Evolutionary conservation across 1,140 invertebrate species (phyloP), one percentile per base, ranked within the genome.

Genomic region (Tetramorium parvispinum): DNA sequence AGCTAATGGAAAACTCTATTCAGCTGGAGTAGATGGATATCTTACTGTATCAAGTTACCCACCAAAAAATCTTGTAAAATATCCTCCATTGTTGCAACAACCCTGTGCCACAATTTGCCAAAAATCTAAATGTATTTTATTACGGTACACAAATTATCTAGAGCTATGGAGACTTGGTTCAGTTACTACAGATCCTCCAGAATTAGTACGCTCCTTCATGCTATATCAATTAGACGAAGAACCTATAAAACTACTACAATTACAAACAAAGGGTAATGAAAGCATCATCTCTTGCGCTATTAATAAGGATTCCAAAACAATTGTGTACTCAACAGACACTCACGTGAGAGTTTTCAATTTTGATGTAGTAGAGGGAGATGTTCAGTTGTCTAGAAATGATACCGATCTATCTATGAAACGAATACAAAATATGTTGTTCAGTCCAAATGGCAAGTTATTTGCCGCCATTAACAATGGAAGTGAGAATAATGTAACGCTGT

Each of bases 11-110:
- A 96, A 96, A 90, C 94, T 99, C 32, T 96, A 97, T 92, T 98
- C 98, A 3, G 97, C 97, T 86, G 98, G 97, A 49, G 95, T 97
- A 24, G 97, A 98, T 95, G 97, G 97, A 2, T 97, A 98, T 91
- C 94, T 98, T 2, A 96, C 97, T 5, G 93, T 97, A 27, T 96
- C 96, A 10, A 96, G 96, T 86, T 96, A 96, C 90, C 96, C 95
- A 4, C 97, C 96, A 2, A 97, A 97, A 94, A 95, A 96, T 85
- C 92, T 97, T 5, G 94, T 97, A 71, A 97, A 97, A 93, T 97
- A 97, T 93, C 97, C 97, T 8, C 97, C 97, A 3, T 95, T 98
- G 88, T 93, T 97, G 13, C 96, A 97, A 92, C 93, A 95, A 27
- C 96, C 96, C 1, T 96, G 96, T 78, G 96, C 97, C n/a, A 94